These are phyloP conservation scores for Steatornis caripensis DNA, from an alignment of 2,113 vertebrate species.

Conservation along the genomic window DNA sequence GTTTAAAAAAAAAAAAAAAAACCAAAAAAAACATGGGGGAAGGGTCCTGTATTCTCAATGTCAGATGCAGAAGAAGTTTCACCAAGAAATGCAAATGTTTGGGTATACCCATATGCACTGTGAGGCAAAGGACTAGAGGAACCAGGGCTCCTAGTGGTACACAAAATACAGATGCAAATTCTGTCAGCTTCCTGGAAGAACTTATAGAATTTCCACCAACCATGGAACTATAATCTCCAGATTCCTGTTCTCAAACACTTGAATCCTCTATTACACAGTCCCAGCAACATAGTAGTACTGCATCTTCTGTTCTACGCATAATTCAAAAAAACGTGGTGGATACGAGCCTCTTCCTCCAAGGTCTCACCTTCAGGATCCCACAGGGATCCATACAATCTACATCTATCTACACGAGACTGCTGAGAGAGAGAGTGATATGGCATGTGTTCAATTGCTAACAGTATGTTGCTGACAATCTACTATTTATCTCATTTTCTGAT, in stretches of 20 bases:
- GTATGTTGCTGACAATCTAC: constrained; percentile 65
- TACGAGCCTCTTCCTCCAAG: not conserved
- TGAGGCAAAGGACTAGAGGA: not conserved
- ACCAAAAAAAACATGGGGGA: not conserved
- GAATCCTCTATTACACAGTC: not conserved
- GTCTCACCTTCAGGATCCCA: constrained; percentile 23
- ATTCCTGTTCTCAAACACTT: not conserved
- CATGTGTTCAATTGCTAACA: constrained; percentile 58
- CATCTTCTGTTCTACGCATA: not conserved
- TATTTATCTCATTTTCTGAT: constrained; percentile 69
- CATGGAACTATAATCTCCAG: not conserved
- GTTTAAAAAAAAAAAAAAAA: not conserved
- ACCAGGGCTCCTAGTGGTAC: not conserved
- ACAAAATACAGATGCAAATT: not conserved
- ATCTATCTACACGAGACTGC: constrained; percentile 42
- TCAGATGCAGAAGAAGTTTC: not conserved
- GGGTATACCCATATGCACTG: not conserved
- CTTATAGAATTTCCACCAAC: not conserved
- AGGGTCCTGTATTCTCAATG: not conserved
- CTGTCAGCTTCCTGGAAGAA: not conserved
- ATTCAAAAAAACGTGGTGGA: not conserved
- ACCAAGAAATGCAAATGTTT: not conserved
- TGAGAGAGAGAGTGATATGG: constrained; percentile 61
- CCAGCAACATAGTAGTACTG: not conserved
- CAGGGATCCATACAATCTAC: not conserved